Evolutionary conservation across 2,888 invertebrate genomes (phyloP).

Genomic region (Andrena trimmerana): DNA sequence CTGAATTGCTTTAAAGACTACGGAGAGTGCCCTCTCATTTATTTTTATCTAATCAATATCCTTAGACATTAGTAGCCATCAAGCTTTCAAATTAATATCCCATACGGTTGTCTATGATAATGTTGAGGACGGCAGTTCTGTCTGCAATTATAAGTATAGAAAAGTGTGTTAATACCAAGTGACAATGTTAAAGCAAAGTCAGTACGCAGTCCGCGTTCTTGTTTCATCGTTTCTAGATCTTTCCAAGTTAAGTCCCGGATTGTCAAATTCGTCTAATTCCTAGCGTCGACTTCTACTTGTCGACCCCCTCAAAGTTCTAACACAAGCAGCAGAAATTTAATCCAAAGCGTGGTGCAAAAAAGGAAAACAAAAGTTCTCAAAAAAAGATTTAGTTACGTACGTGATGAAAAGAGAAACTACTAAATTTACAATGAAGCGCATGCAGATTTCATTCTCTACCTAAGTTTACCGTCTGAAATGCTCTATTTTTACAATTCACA

Average conservation of each 20-base stretch:
- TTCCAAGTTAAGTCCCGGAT: background rate
- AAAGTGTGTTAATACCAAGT: conserved; percentile 62
- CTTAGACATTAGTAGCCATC: conserved; percentile 49
- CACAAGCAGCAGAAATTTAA: conserved; percentile 1
- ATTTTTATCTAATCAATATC: conserved; percentile 53
- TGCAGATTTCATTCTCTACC: background rate
- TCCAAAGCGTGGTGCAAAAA: conserved; percentile 66
- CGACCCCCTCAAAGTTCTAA: background rate
- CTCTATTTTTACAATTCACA: background rate
- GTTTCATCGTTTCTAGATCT: background rate
- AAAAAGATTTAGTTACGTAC: background rate
- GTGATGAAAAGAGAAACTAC: background rate
- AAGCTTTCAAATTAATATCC: conserved; percentile 76
- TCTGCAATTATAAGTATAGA: conserved; percentile 78
- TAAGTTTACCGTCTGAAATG: background rate
- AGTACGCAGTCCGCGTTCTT: background rate
- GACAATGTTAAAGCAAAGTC: conserved; percentile 16
- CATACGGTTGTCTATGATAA: conserved; percentile 81
- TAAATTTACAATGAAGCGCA: background rate
- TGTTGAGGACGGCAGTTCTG: conserved; percentile 81
- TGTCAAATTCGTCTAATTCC: background rate
- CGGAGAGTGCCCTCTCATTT: conserved; percentile 1
- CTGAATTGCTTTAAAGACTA: conserved; percentile 18
- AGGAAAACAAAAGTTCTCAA: conserved; percentile 22
- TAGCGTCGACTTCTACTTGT: background rate